These are phyloP conservation scores for Chloroclystis v-ata DNA, from an alignment of 2,888 invertebrate species.

Conservation along the genomic window DNA sequence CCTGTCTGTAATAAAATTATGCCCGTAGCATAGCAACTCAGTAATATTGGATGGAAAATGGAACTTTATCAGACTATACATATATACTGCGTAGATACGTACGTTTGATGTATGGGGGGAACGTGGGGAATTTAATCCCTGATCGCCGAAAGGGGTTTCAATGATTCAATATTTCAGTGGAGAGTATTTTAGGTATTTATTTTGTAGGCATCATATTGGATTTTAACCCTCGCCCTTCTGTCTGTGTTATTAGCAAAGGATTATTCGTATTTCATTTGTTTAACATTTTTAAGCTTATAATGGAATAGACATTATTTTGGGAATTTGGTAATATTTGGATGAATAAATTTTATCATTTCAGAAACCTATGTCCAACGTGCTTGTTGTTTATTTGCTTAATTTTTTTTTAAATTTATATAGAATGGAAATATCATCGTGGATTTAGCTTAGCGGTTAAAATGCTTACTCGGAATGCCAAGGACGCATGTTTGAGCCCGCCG, in stretches of 20 bases:
- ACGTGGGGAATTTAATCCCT: conserved; percentile 24
- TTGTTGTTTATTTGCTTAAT: too few species aligned
- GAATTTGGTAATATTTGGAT: too few species aligned
- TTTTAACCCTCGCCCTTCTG: conserved; percentile 11
- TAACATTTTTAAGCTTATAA: neutral
- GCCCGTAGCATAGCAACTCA: conserved; percentile 18
- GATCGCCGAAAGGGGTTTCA: conserved; percentile 28
- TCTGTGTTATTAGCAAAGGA: neutral
- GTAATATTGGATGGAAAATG: conserved; percentile 17
- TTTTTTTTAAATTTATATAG: too few species aligned
- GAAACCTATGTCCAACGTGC: too few species aligned
- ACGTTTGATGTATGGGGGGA: conserved; percentile 22
- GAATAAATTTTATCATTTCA: too few species aligned
- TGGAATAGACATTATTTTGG: too few species aligned
- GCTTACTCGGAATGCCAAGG: too few species aligned
- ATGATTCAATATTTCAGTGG: conserved; percentile 30
- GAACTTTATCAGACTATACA: conserved; percentile 9
- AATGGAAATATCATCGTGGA: too few species aligned
- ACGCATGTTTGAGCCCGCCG: too few species aligned
- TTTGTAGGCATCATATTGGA: conserved; percentile 23
- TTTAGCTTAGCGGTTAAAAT: too few species aligned
- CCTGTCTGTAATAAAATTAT: conserved; percentile 19
- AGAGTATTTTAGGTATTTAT: conserved; percentile 26
- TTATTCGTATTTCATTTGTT: neutral
- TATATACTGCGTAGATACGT: conserved; percentile 4